Conservation (phyloP, 92 coral and sea anemone species). For the Palythoa grandis region DNA sequence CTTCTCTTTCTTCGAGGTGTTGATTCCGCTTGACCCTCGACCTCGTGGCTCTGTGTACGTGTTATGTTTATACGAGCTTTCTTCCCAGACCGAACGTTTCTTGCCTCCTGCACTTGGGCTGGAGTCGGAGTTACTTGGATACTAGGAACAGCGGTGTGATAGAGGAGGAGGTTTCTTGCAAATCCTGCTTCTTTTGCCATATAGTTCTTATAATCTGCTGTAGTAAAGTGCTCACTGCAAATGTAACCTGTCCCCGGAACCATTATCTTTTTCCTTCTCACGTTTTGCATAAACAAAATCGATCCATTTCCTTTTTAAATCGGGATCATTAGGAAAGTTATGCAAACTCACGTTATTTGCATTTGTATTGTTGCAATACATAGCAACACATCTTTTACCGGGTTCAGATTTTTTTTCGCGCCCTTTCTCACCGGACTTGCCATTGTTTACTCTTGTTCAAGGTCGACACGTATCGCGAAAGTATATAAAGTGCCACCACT, state of each 20-base stretch:
- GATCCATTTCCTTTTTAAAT: conserved; percentile 45
- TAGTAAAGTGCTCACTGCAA: conserved; percentile 58
- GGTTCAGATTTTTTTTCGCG: conserved; percentile 6
- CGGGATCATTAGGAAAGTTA: conserved; percentile 19
- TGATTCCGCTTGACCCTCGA: neutral
- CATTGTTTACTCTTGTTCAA: neutral
- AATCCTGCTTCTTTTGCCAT: conserved; percentile 52
- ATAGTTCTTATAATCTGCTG: conserved; percentile 22
- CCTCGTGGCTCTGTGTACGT: neutral
- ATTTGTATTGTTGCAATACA: conserved; percentile 53
- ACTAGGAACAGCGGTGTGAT: neutral
- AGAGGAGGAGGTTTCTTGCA: conserved; percentile 13
- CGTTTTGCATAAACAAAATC: conserved; percentile 47
- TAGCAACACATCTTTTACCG: conserved; percentile 48
- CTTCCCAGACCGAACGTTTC: neutral
- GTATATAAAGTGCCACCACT: neutral
- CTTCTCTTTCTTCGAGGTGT: neutral
- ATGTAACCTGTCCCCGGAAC: conserved; percentile 59
- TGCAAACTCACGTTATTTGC: conserved; percentile 33
- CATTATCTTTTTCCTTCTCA: conserved; percentile 14
- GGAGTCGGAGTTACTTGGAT: neutral
- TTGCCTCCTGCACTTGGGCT: neutral
- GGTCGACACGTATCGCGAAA: too few species aligned
- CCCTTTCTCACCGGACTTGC: neutral
- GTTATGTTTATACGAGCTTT: neutral